A percentile compares a stretch with the other conserved stretches of the same genome.
These are phyloP conservation scores for Micromussa lordhowensis DNA, from an alignment of 92 coral and sea anemone genomes.

Conservation along the genomic window DNA sequence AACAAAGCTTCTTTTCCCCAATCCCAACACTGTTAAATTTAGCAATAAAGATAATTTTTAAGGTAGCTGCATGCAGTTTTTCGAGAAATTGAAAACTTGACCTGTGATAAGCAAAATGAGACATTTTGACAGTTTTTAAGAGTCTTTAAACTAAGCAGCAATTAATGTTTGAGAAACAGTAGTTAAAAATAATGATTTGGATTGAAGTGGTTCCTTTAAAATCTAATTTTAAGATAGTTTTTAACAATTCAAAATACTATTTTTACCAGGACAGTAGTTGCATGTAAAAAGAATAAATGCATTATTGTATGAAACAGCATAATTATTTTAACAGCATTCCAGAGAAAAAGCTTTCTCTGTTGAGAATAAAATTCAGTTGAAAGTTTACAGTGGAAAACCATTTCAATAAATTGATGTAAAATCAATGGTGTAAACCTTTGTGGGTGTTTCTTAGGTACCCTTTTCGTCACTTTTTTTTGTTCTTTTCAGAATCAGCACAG, in stretches of 20 bases:
- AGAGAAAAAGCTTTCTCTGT: not conserved
- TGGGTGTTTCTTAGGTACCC: not conserved
- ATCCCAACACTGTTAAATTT: not conserved
- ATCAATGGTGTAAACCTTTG: not conserved
- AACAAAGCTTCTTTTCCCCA: not conserved
- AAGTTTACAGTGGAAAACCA: not conserved
- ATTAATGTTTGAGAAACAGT: not conserved
- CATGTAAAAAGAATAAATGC: not conserved
- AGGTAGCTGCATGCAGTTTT: not conserved
- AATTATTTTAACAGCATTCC: not conserved
- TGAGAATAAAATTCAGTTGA: slow-evolving; percentile 11
- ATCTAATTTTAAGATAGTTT: not conserved
- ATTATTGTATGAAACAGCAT: not conserved
- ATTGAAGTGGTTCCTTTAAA: not conserved
- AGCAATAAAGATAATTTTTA: not conserved
- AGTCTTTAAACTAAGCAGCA: not conserved
- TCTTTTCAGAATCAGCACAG: not conserved
- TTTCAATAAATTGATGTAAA: not conserved
- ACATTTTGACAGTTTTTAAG: slow-evolving; percentile 1
- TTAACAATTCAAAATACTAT: slow-evolving; percentile 17
- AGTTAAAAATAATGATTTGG: not conserved
- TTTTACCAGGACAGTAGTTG: slow-evolving; percentile 15
- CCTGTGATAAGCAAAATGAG: not conserved
- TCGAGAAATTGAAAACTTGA: not conserved
- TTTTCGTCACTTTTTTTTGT: not conserved